phyloP scores from a whole-genome alignment of 2,888 invertebrate genomes.

The Tetropium fuscum region DNA sequence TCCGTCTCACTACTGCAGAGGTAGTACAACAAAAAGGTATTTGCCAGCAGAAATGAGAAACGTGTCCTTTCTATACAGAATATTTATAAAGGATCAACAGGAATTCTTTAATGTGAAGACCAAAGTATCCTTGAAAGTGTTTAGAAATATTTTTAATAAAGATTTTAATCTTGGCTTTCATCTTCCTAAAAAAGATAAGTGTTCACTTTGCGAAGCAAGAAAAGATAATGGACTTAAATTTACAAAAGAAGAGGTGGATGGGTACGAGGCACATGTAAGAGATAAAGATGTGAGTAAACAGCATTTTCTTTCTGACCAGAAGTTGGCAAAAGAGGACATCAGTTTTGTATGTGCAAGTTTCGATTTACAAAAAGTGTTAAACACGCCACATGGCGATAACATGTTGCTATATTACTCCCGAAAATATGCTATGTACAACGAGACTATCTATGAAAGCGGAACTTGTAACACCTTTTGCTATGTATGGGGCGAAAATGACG shows the following conservation, averaged over 20 bases:
- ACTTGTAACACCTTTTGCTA: constrained; percentile 43
- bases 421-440: constrained; percentile 45
- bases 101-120: background rate
- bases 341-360: constrained; percentile 36
- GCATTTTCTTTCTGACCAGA: constrained; percentile 24
- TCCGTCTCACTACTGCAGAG: background rate
- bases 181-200: constrained; percentile 19
- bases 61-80: constrained; percentile 1
- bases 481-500: constrained; percentile 39
- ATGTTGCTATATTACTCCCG: constrained; percentile 45
- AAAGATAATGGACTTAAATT: constrained; percentile 7
- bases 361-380: constrained; percentile 49
- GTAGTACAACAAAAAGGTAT: background rate
- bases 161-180: constrained; percentile 22
- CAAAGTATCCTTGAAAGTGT: constrained; percentile 14
- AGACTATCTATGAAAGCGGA: constrained; percentile 44
- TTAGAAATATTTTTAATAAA: constrained; percentile 12
- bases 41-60: background rate
- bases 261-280: constrained; percentile 4
- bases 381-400: constrained; percentile 49
- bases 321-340: constrained; percentile 5
- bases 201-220: constrained; percentile 7
- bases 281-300: constrained; percentile 18
- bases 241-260: background rate
- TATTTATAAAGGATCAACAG: background rate